Evolutionary conservation across 2,888 invertebrate genomes (phyloP).

Genomic region (Nipponacmea schrenckii): DNA sequence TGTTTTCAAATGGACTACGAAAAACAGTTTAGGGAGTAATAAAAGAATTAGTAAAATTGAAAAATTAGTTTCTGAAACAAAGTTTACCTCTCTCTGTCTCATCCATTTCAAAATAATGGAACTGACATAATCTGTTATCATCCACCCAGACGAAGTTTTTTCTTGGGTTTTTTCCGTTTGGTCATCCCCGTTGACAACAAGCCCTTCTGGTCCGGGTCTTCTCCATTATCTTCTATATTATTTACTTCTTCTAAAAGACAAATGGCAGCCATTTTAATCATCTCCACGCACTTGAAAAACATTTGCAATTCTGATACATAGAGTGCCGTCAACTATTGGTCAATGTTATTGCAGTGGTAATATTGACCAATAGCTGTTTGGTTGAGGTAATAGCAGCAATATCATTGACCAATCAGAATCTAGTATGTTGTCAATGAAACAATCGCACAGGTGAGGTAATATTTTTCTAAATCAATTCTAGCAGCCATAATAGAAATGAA

Average conservation of each 20-base stretch:
- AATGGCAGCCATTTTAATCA: too few species aligned
- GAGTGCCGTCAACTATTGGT: too few species aligned
- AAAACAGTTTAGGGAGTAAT: too few species aligned
- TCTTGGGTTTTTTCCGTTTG: slow-evolving; percentile 48
- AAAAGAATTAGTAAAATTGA: too few species aligned
- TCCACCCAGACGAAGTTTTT: slow-evolving; percentile 83
- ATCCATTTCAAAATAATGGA: slow-evolving; percentile 92
- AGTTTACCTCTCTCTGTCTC: slow-evolving; percentile 83
- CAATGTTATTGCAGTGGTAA: too few species aligned
- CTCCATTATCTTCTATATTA: slow-evolving; percentile 13
- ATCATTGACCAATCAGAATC: too few species aligned
- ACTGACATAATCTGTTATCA: slow-evolving; percentile 79
- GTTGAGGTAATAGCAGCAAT: too few species aligned
- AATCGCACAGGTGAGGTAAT: too few species aligned
- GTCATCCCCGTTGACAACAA: slow-evolving; percentile 40
- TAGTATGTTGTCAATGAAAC: too few species aligned
- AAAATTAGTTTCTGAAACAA: background rate
- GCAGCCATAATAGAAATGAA: too few species aligned
- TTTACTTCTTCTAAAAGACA: background rate
- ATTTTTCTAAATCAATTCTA: too few species aligned
- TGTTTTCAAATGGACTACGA: background rate
- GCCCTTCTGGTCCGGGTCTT: slow-evolving; percentile 26
- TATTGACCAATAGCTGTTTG: too few species aligned
- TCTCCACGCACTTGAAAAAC: background rate
- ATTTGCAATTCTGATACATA: background rate